These are phyloP conservation scores for Phocoena phocoena DNA, from an alignment of 2,113 vertebrate genomes.

Conservation along the genomic window DNA sequence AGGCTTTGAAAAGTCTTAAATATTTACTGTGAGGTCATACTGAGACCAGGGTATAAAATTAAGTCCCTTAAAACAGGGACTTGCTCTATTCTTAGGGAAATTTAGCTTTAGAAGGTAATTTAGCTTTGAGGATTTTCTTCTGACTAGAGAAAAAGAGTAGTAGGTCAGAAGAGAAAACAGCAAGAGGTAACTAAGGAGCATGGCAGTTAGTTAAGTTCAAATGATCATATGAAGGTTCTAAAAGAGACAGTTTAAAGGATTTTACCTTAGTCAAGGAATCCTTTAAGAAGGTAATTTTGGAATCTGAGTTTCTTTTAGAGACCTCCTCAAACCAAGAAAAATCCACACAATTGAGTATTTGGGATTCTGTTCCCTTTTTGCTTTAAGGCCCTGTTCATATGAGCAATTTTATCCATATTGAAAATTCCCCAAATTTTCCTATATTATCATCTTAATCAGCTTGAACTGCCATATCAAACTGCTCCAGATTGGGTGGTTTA, in stretches of 20 bases:
- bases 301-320: background rate
- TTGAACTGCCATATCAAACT: background rate
- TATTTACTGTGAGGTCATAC: background rate
- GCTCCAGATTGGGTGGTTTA: background rate
- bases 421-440: background rate
- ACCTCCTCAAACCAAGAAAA: background rate
- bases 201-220: background rate
- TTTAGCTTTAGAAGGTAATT: background rate
- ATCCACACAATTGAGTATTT: background rate
- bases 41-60: background rate
- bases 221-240: background rate
- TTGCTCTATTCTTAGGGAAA: background rate
- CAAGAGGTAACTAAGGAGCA: background rate
- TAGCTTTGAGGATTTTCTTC: background rate
- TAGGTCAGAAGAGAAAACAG: background rate
- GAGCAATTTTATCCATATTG: background rate
- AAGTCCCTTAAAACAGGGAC: background rate
- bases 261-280: background rate
- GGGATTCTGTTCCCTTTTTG: background rate
- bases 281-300: background rate
- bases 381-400: background rate
- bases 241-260: background rate
- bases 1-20: background rate
- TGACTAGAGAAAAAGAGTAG: background rate
- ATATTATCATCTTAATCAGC: background rate